Conservation (phyloP, 2,113 vertebrate genomes). For the Platichthys stellatus region DNA sequence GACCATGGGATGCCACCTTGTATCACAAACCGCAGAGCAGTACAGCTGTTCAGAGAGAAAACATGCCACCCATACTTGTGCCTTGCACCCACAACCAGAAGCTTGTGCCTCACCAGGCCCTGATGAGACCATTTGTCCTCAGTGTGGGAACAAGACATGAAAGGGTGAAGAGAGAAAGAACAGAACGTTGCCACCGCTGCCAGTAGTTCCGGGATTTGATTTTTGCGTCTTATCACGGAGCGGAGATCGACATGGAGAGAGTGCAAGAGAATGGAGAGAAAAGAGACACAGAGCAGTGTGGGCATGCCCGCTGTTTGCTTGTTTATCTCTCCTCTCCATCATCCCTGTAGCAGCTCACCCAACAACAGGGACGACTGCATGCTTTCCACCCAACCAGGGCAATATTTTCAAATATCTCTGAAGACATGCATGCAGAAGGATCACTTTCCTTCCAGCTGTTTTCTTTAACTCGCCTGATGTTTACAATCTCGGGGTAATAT, state of each 20-base stretch:
- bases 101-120: conserved; percentile 27
- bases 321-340: conserved; percentile 66
- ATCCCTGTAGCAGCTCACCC: conserved; percentile 46
- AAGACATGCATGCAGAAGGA: background rate
- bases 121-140: conserved; percentile 66
- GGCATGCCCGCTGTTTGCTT: conserved; percentile 59
- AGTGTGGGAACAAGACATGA: conserved; percentile 47
- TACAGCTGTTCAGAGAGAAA: conserved; percentile 43
- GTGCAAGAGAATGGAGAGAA: background rate
- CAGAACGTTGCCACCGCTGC: conserved; percentile 52
- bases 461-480: background rate
- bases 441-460: conserved; percentile 15
- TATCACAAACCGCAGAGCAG: conserved; percentile 36
- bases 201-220: conserved; percentile 64
- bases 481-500: background rate
- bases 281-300: conserved; percentile 58
- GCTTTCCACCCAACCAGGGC: conserved; percentile 51
- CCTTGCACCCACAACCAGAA: conserved; percentile 47
- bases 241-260: conserved; percentile 36
- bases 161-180: conserved; percentile 47
- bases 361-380: conserved; percentile 38
- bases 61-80: conserved; percentile 62
- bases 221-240: conserved; percentile 69
- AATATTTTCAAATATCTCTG: conserved; percentile 43
- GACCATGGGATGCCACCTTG: conserved; percentile 58